Evolutionary conservation across 2,888 invertebrate genomes (phyloP).

Genomic region (Odontocolon sp.): DNA sequence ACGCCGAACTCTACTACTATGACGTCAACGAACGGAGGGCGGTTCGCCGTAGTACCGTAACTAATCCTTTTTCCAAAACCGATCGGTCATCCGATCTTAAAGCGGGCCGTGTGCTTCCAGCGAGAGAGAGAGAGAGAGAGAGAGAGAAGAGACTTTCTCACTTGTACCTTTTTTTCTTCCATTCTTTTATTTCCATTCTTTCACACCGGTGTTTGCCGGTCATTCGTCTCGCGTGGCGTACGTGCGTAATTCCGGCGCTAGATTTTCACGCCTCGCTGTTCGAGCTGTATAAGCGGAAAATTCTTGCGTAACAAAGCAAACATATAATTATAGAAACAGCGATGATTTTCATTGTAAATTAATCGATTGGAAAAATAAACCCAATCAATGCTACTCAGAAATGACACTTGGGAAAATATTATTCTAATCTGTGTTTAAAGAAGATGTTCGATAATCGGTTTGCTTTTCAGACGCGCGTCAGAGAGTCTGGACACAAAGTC

Average conservation of each 20-base stretch:
- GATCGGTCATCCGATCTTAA: slow-evolving; percentile 24
- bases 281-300: too few relatives aligned
- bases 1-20: slow-evolving; percentile 17
- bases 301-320: not conserved
- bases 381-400: too few relatives aligned
- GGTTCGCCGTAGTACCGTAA: slow-evolving; percentile 28
- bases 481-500: too few relatives aligned
- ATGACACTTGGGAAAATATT: too few relatives aligned
- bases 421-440: too few relatives aligned
- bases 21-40: slow-evolving; percentile 37
- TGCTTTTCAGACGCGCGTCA: too few relatives aligned
- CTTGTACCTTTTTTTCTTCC: not conserved
- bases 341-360: too few relatives aligned
- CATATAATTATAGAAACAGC: too few relatives aligned
- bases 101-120: not conserved
- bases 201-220: not conserved
- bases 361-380: too few relatives aligned
- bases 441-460: too few relatives aligned
- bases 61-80: slow-evolving; percentile 33
- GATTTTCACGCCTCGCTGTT: not conserved
- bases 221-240: not conserved
- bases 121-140: too few relatives aligned
- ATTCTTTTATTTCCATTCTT: not conserved
- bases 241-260: not conserved
- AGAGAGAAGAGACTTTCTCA: too few relatives aligned